phyloP scores from a whole-genome alignment of 2,888 invertebrate genomes.

The Pristionchus arcanus region DNA sequence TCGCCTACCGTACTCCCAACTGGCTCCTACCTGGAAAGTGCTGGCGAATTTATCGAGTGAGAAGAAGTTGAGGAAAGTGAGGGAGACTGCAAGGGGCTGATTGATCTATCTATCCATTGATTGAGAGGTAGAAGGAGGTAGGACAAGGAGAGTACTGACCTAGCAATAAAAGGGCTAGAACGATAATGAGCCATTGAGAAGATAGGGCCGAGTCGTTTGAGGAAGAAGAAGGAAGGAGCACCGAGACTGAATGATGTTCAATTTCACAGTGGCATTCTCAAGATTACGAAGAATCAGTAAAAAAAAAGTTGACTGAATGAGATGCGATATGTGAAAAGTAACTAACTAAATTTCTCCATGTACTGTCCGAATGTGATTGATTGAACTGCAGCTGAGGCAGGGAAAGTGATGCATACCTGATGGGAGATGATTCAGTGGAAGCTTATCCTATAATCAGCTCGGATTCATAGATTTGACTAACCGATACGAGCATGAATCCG shows the following conservation, averaged over 20 bases:
- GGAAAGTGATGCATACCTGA: conserved; percentile 63
- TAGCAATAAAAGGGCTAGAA: conserved; percentile 34
- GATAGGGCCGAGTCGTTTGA: neutral
- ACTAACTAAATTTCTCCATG: conserved; percentile 56
- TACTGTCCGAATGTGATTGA: conserved; percentile 73
- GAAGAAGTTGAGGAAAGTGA: conserved; percentile 68
- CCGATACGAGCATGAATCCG: conserved; percentile 66
- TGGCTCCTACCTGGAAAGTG: conserved; percentile 63
- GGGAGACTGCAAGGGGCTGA: conserved; percentile 63
- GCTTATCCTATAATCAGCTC: neutral
- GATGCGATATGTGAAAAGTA: neutral
- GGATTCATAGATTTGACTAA: neutral
- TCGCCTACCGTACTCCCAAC: neutral
- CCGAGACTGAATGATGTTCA: neutral
- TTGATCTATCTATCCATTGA: conserved; percentile 36
- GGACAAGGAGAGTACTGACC: conserved; percentile 34
- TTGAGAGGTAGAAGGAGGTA: neutral
- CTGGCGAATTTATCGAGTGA: conserved; percentile 69
- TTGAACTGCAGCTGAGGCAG: conserved; percentile 72
- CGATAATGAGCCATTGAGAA: conserved; percentile 10
- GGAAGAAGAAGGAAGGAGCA: neutral
- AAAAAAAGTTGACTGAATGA: neutral
- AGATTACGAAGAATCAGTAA: neutral
- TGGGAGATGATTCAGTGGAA: neutral
- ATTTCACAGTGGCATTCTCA: neutral